Evolutionary conservation across 2,888 invertebrate genomes (phyloP), one percentile per base, ranked within the genome.

Genomic region (Eupeodes luniger): DNA sequence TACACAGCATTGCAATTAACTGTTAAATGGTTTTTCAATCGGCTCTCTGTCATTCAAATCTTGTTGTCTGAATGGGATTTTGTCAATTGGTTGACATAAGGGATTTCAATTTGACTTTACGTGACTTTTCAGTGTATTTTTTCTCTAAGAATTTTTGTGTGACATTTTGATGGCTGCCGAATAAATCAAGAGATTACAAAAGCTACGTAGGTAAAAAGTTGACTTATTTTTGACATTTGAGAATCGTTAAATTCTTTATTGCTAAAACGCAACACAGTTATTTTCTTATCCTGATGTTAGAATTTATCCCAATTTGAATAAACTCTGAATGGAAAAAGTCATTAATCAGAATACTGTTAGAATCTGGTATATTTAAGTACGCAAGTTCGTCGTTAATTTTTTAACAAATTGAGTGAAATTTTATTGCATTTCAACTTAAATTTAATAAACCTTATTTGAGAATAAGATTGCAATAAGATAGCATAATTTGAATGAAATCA

Each of bases 21-120:
- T 16, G 51, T 51, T 36, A 67, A 67, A 67, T 67, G 66, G 1
- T 49, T 49, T 49, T 67, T 2, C 49, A 67, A 67, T 67, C 49
- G 27, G 14, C 10, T 61, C 34, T 12, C 9, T 49, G 49, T 49
- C 51, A 67, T 19, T 51, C 7, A 67, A 67, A 67, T 53, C 11
- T 51, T 67, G 11, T n/a, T 66, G 14, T 47, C 11, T 44, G 27
- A 16, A 10, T 4, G 19, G 11, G 14, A 51, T 51, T 5, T 47
- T 55, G 9, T 55, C 10, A 4, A 40, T 40, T 40, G 27, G 27
- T 27, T 27, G 40, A 40, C 5, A 49, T 49, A 34, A 34, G 34
- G 34, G 34, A 34, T n/a, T 67, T 36, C 10, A 36, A 53, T 67
- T 51, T 67, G 5, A 9, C 11, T 53, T 51, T 51, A 67, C 66